A percentile compares a stretch with the other conserved stretches of the same genome.
Evolutionary conservation across 2,797 vertebrate genomes (phyloP).

Genomic region (Etheostoma perlongum): DNA sequence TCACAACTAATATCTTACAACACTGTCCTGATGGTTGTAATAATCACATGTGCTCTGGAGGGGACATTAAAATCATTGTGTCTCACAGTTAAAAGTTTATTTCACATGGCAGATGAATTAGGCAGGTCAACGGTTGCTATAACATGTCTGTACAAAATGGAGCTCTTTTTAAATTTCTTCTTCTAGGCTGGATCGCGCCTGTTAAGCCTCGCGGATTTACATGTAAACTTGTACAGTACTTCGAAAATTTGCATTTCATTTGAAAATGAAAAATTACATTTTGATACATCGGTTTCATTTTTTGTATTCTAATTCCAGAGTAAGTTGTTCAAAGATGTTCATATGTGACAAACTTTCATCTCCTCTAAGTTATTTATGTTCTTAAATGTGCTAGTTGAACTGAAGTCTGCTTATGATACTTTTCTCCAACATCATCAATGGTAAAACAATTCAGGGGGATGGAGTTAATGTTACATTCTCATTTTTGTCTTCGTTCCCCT

Average conservation of each 20-base stretch:
- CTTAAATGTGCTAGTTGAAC: constrained; percentile 88
- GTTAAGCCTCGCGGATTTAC: constrained; percentile 80
- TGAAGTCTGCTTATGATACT: constrained; percentile 88
- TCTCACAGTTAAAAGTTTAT: constrained; percentile 40
- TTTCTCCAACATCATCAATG: constrained; percentile 89
- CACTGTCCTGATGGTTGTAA: constrained; percentile 45
- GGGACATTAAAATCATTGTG: constrained; percentile 32
- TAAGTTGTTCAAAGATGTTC: constrained; percentile 80
- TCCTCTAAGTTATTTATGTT: constrained; percentile 82
- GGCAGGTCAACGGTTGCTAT: constrained; percentile 41
- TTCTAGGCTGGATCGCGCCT: constrained; percentile 50
- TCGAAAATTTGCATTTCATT: constrained; percentile 88
- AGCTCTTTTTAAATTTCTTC: constrained; percentile 70
- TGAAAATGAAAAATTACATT: constrained; percentile 91
- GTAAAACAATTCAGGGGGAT: constrained; percentile 90
- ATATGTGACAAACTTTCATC: constrained; percentile 77
- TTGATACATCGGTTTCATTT: constrained; percentile 94
- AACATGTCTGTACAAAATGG: constrained; percentile 84
- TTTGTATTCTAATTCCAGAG: constrained; percentile 88
- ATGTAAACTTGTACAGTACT: constrained; percentile 99
- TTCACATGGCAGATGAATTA: constrained; percentile 54
- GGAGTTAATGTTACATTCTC: constrained; percentile 84
- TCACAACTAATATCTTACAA: constrained; percentile 51
- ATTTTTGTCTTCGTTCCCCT: constrained; percentile 91
- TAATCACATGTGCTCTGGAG: constrained; percentile 64